Base-by-base conservation (phyloP, 1,140 invertebrate genomes). In the Lucilia cuprina region DNA sequence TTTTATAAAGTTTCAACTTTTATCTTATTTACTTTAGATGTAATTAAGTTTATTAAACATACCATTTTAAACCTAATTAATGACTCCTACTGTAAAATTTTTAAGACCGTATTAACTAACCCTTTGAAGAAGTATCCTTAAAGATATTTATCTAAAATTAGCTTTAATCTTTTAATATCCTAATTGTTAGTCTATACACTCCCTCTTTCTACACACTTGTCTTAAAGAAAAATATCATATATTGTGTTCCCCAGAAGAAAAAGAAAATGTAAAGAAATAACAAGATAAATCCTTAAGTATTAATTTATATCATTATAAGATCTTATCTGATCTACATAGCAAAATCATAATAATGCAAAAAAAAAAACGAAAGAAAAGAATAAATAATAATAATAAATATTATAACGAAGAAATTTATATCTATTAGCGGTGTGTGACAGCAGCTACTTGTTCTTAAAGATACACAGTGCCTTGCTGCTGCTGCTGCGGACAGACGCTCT, bases 301-400 rank as follows among this genome's bases (percentile, higher is more conserved):
- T 70, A 70, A 70, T 25, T 70, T 70, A 70, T 70, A 70, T 70
- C 65, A 70, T 70, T 25, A 70, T 21, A 25, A 70, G 65, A 70
- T 70, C 65, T 19, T 70, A 70, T 70, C 65, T 70, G 65, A 70
- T 70, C 65, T 70, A 70, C 65, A 70, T 19, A 70, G 55, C 55
- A 60, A n/a, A 60, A 60, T 60, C 14, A 70, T 19, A 25, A 70
- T 25, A 70, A 70, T 0, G 10, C 65, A 70, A 14, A 21, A 17
- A 70, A 65, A 5, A 19, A 70, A 14, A 2, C 50, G 3, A 25
- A 70, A 17, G 21, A 70, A 17, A 25, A 70, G 25, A 30, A 30
- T 30, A 19, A 70, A 25, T 10, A 70, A 60, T 17, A 60, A 60
- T 17, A 17, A 60, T 60, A 60, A 60, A n/a, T n/a, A 60, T 60